phyloP scores from a whole-genome alignment of 2,797 vertebrate genomes.

The Acestrorhynchus altus region DNA sequence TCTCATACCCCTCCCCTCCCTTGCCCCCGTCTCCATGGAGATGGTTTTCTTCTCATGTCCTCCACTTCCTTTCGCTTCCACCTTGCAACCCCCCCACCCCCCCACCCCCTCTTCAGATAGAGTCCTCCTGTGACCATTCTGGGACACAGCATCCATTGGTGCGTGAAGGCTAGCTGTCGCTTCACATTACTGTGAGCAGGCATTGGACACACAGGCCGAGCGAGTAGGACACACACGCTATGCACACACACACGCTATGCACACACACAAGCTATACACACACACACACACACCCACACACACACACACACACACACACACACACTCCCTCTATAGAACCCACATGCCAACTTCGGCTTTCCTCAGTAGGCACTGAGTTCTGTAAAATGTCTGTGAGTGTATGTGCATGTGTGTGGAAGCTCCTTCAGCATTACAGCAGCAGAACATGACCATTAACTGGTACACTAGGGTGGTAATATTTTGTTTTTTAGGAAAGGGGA shows the following conservation, averaged over 20 bases:
- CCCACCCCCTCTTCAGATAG: constrained; percentile 38
- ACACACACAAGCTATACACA: constrained; percentile 9
- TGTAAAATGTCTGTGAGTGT: neutral
- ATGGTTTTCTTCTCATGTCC: constrained; percentile 24
- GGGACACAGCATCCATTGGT: constrained; percentile 53
- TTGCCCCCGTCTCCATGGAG: constrained; percentile 23
- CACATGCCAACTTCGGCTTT: too few species aligned
- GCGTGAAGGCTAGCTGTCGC: constrained; percentile 79
- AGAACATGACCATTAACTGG: too few species aligned
- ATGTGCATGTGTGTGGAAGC: too few species aligned
- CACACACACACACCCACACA: constrained; percentile 34
- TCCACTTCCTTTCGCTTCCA: constrained; percentile 1
- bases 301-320: too few species aligned
- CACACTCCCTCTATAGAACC: too few species aligned
- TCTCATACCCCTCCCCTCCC: neutral
- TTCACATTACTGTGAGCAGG: constrained; percentile 67
- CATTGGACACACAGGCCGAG: constrained; percentile 56
- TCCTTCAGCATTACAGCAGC: too few species aligned
- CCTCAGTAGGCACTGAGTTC: neutral
- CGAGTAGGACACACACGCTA: constrained; percentile 51
- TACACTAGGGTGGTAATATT: too few species aligned
- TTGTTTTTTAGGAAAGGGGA: too few species aligned
- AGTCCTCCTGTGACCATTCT: constrained; percentile 58
- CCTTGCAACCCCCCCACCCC: constrained; percentile 1
- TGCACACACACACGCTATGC: constrained; percentile 37